Conservation (phyloP, 2,113 vertebrate genomes). For the Equus quagga region DNA sequence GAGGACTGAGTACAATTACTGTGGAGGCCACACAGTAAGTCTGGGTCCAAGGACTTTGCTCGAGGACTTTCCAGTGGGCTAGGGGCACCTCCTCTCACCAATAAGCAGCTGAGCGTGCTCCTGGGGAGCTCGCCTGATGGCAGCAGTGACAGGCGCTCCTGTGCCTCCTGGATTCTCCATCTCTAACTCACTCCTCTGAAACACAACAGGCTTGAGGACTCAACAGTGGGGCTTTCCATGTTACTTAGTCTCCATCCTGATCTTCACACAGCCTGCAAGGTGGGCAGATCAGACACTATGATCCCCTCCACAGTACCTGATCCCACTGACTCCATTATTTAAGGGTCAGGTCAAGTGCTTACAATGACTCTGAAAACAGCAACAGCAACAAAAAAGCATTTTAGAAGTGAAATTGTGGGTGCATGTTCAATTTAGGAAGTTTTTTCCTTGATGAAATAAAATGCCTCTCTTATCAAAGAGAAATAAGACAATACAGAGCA, state of each 20-base stretch:
- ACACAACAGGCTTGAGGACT: not conserved
- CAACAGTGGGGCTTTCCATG: not conserved
- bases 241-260: not conserved
- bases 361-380: not conserved
- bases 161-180: not conserved
- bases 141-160: not conserved
- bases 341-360: constrained; percentile 19
- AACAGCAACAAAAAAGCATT: not conserved
- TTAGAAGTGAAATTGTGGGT: not conserved
- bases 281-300: not conserved
- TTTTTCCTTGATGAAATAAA: constrained; percentile 2
- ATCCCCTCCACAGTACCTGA: not conserved
- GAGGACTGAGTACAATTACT: not conserved
- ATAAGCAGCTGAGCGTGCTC: not conserved
- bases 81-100: not conserved
- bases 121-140: not conserved
- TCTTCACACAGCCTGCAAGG: not conserved
- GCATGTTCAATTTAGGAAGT: not conserved
- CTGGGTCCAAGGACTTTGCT: not conserved
- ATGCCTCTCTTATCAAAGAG: not conserved
- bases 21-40: not conserved
- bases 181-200: not conserved
- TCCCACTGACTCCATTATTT: not conserved
- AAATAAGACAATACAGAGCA: not conserved
- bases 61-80: not conserved